Conservation (phyloP, 2,888 invertebrate genomes). For the Scelioninae gen. 2 region DNA sequence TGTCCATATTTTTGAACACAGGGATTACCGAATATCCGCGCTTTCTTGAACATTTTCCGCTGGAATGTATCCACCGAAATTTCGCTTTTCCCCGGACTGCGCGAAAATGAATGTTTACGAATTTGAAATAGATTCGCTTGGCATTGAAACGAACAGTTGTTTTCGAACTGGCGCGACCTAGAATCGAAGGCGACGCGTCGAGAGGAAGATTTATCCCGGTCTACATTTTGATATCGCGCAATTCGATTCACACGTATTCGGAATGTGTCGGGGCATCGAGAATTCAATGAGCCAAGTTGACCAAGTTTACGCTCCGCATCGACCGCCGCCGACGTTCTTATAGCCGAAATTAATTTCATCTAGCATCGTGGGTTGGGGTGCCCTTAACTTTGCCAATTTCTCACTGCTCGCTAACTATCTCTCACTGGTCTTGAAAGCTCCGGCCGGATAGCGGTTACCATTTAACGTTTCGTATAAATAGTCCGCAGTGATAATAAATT, state of each 20-base stretch:
- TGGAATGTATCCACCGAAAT: too few relatives aligned
- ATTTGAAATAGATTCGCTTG: conserved; percentile 21
- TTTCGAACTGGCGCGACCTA: conserved; percentile 33
- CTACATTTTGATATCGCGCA: conserved; percentile 34
- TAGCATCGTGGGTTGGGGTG: conserved; percentile 18
- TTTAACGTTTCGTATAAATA: conserved; percentile 5
- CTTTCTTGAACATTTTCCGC: too few relatives aligned
- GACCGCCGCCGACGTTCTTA: conserved; percentile 54
- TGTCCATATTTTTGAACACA: too few relatives aligned
- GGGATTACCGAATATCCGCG: too few relatives aligned
- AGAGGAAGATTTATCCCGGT: conserved; percentile 33
- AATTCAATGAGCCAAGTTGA: conserved; percentile 59
- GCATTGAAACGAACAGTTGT: conserved; percentile 39
- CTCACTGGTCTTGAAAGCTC: conserved; percentile 39
- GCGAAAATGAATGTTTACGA: conserved; percentile 16
- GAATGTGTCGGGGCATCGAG: conserved; percentile 40
- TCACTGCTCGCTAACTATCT: conserved; percentile 46
- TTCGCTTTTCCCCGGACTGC: too few relatives aligned
- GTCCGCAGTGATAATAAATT: too few relatives aligned
- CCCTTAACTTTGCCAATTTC: conserved; percentile 56
- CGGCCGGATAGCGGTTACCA: conserved; percentile 22
- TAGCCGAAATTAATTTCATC: conserved; percentile 50
- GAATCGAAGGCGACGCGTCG: conserved; percentile 19
- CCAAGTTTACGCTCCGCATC: conserved; percentile 56
- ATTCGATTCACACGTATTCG: conserved; percentile 45